These are phyloP conservation scores for Cairina moschata DNA, from an alignment of 2,113 vertebrate genomes.

Conservation along the genomic window DNA sequence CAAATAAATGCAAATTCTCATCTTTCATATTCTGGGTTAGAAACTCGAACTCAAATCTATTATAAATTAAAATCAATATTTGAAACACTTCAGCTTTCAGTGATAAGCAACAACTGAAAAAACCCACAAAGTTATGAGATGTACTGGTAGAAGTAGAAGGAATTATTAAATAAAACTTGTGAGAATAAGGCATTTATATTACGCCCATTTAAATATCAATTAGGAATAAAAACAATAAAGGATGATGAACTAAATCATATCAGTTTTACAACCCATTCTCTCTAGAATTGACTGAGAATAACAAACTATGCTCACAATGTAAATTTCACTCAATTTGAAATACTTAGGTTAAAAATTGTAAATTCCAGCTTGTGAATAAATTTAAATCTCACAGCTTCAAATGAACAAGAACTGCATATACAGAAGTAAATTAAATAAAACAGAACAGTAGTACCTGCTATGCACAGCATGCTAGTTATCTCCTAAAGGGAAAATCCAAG, in stretches of 20 bases:
- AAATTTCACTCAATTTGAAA: slow-evolving; percentile 38
- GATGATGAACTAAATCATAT: slow-evolving; percentile 36
- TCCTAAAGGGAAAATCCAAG: slow-evolving; percentile 9
- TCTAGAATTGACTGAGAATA: slow-evolving; percentile 36
- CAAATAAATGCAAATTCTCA: slow-evolving; percentile 76
- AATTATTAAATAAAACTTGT: slow-evolving; percentile 52
- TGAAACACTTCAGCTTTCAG: slow-evolving; percentile 54
- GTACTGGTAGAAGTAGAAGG: slow-evolving; percentile 10
- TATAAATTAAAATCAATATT: slow-evolving; percentile 75
- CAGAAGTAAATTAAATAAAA: slow-evolving; percentile 44
- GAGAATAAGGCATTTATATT: slow-evolving; percentile 53
- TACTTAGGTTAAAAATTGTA: slow-evolving; percentile 42
- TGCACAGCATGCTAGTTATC: neutral
- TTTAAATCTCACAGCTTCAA: slow-evolving; percentile 50
- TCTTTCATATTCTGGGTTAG: slow-evolving; percentile 71
- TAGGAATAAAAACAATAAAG: slow-evolving; percentile 57
- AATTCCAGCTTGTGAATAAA: neutral
- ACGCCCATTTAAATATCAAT: slow-evolving; percentile 73
- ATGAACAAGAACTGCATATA: slow-evolving; percentile 44
- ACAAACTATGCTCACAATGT: slow-evolving; percentile 2
- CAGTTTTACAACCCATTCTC: slow-evolving; percentile 16
- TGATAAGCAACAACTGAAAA: slow-evolving; percentile 59
- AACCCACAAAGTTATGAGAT: slow-evolving; percentile 52
- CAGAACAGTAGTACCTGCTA: neutral
- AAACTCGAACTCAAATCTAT: slow-evolving; percentile 56